A percentile compares a stretch with the other conserved stretches of the same genome.
Evolutionary conservation across 2,113 vertebrate genomes (phyloP).

Genomic region (Myiagra hebetior): DNA sequence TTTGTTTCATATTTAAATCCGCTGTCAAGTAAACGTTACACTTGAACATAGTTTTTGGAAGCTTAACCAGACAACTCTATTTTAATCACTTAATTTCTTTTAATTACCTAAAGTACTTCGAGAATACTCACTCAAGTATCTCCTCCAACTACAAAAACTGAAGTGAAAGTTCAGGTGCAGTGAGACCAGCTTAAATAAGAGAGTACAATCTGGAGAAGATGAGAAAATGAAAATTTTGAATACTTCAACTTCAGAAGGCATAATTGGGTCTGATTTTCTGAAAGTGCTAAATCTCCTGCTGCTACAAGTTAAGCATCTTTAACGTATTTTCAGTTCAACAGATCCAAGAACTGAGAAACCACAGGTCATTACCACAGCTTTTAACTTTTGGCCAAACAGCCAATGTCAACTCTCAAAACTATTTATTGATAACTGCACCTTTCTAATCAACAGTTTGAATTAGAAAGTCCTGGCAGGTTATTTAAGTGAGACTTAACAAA

Average conservation of each 20-base stretch:
- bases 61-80: neutral
- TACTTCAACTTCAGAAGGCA: neutral
- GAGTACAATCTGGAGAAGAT: neutral
- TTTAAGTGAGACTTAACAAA: neutral
- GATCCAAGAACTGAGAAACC: neutral
- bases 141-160: neutral
- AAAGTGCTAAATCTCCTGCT: neutral
- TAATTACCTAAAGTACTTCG: neutral
- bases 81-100: slow-evolving; percentile 1
- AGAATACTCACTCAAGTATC: neutral
- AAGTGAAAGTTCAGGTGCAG: neutral
- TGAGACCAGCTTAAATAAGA: neutral
- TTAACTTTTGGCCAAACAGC: neutral
- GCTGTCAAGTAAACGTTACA: neutral
- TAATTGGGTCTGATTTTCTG: neutral
- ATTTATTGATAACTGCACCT: neutral
- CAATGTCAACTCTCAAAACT: neutral
- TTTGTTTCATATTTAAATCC: neutral
- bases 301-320: neutral
- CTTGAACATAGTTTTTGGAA: neutral
- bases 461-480: neutral
- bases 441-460: neutral
- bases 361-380: neutral
- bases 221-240: neutral
- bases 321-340: neutral